phyloP scores from a whole-genome alignment of 30 jellyfish, hydroid and myxozoan species.

The Sanderia malayensis region DNA sequence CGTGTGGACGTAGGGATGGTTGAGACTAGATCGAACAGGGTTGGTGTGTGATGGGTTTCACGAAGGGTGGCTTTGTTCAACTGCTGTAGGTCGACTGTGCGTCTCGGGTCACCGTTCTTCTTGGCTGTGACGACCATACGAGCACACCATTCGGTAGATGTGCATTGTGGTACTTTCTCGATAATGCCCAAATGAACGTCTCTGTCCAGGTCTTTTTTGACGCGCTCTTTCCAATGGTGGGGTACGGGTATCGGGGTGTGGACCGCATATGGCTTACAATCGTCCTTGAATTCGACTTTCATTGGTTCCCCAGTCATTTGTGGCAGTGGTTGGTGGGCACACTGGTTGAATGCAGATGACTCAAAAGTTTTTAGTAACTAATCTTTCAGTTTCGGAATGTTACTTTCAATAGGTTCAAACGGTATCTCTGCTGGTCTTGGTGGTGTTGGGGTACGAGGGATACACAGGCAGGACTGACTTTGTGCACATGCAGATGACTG shows the following conservation, averaged over 20 bases:
- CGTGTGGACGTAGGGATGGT: constrained; percentile 29
- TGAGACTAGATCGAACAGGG: constrained; percentile 35
- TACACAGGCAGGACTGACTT: background rate
- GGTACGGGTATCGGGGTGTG: constrained; percentile 55
- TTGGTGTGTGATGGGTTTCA: constrained; percentile 71
- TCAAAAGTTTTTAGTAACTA: constrained; percentile 26
- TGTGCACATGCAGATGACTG: background rate
- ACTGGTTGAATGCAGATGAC: constrained; percentile 33
- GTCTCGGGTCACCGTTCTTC: constrained; percentile 23
- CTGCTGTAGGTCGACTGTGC: constrained; percentile 60
- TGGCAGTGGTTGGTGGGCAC: constrained; percentile 55
- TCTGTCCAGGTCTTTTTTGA: constrained; percentile 30
- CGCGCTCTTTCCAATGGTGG: constrained; percentile 42
- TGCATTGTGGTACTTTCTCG: constrained; percentile 13
- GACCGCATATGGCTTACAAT: constrained; percentile 20
- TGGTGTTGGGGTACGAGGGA: background rate
- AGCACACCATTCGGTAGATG: constrained; percentile 1
- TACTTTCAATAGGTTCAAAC: constrained; percentile 2
- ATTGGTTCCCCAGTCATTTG: constrained; percentile 46
- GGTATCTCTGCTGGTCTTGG: constrained; percentile 12
- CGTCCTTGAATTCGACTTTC: constrained; percentile 12
- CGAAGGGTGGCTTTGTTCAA: constrained; percentile 48
- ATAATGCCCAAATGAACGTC: constrained; percentile 13
- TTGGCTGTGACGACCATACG: constrained; percentile 16
- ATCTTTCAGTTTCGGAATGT: constrained; percentile 3